Conservation (phyloP, 92 coral and sea anemone genomes). For the Siderastrea siderea region DNA sequence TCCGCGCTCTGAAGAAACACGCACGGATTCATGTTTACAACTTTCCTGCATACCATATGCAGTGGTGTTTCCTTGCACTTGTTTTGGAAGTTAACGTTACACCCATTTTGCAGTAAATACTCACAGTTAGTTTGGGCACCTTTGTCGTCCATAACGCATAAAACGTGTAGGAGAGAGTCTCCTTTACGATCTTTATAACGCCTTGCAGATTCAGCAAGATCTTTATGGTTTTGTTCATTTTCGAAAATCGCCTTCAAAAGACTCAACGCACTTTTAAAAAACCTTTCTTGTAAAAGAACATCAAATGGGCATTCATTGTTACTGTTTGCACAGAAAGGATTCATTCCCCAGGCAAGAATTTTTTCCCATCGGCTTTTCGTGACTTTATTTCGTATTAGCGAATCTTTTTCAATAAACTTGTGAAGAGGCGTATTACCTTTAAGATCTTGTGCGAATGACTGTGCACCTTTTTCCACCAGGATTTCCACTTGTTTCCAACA, state of each 20-base stretch:
- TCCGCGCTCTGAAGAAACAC: too few species aligned
- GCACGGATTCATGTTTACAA: background rate
- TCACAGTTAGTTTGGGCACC: background rate
- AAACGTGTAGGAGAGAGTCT: conserved; percentile 13
- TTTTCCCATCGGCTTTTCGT: background rate
- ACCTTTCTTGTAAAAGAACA: conserved; percentile 1
- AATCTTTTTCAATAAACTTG: background rate
- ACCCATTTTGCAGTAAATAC: background rate
- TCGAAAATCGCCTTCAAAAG: conserved; percentile 11
- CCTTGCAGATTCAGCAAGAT: background rate
- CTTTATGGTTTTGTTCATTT: background rate
- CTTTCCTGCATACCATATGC: background rate
- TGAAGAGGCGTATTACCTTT: conserved; percentile 6
- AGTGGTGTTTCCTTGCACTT: conserved; percentile 1
- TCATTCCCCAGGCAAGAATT: conserved; percentile 26
- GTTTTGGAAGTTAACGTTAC: background rate
- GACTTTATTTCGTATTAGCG: background rate
- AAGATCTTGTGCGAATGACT: background rate
- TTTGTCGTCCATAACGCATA: background rate
- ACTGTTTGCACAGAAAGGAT: conserved; percentile 37
- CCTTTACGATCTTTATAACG: conserved; percentile 6
- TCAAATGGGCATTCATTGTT: conserved; percentile 8
- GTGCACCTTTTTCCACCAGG: background rate
- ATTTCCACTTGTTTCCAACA: conserved; percentile 28
- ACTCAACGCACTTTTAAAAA: background rate